These are phyloP conservation scores for Notarius lentiginosus DNA, from an alignment of 2,113 vertebrate species.

Conservation along the genomic window DNA sequence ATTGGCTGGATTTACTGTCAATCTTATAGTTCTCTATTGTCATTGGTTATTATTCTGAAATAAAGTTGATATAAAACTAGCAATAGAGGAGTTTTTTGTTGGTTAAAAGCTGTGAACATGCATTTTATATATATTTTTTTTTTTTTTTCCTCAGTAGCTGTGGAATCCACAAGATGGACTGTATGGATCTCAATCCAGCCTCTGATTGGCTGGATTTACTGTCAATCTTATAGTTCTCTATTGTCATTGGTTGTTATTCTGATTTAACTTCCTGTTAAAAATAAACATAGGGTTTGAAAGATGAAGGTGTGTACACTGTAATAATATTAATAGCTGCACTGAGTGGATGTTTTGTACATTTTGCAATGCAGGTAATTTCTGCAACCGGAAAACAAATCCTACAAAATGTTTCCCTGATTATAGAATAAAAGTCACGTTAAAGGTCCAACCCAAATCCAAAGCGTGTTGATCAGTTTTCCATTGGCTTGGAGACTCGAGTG, in stretches of 20 bases:
- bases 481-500: background rate
- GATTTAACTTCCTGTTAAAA: background rate
- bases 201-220: slow-evolving; percentile 38
- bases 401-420: background rate
- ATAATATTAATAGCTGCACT: background rate
- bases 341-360: background rate
- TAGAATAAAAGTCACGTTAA: slow-evolving; percentile 36
- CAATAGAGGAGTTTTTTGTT: background rate
- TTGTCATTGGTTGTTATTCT: slow-evolving; percentile 15
- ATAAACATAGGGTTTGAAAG: background rate
- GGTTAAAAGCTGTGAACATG: background rate
- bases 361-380: background rate
- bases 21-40: background rate
- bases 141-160: slow-evolving; percentile 22
- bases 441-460: background rate
- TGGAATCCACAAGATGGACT: slow-evolving; percentile 52
- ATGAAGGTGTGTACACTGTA: background rate
- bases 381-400: background rate
- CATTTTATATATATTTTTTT: background rate
- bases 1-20: slow-evolving; percentile 39
- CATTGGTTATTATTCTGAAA: slow-evolving; percentile 13
- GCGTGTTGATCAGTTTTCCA: slow-evolving; percentile 21
- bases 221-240: background rate
- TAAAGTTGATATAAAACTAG: background rate
- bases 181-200: background rate